These are phyloP conservation scores for Mus caroli DNA, from an alignment of 2,797 vertebrate species.

Conservation along the genomic window DNA sequence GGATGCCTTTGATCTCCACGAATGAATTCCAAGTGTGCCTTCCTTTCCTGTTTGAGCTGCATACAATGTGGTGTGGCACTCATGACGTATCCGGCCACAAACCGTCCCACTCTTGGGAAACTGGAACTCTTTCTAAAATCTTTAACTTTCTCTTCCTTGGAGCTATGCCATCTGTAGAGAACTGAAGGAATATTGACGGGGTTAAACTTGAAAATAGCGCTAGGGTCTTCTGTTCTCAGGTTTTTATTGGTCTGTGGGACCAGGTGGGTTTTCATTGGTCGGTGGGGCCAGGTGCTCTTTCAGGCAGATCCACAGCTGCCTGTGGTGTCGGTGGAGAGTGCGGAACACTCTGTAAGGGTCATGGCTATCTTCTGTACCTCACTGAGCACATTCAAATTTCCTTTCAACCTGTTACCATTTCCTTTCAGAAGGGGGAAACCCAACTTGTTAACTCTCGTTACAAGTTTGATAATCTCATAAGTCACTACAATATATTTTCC, in stretches of 20 bases:
- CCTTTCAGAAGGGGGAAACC: conserved; percentile 59
- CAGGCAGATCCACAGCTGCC: not conserved
- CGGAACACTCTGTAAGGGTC: conserved; percentile 47
- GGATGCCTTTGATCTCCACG: not conserved
- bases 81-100: no score
- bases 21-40: not conserved
- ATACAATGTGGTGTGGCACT: not conserved
- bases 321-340: not conserved
- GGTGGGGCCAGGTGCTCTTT: not conserved
- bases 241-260: not conserved
- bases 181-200: not conserved
- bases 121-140: not conserved
- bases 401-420: conserved; percentile 75
- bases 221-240: not conserved
- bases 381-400: conserved; percentile 62
- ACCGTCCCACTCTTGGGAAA: not conserved
- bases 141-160: not conserved
- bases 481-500: not conserved
- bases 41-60: not conserved
- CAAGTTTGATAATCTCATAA: conserved; percentile 32
- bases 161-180: not conserved
- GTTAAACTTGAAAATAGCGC: not conserved
- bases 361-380: not conserved
- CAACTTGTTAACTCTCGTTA: conserved; percentile 75
- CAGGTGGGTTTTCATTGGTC: not conserved